phyloP scores from a whole-genome alignment of 2,888 invertebrate species.

The Philereme transversata region DNA sequence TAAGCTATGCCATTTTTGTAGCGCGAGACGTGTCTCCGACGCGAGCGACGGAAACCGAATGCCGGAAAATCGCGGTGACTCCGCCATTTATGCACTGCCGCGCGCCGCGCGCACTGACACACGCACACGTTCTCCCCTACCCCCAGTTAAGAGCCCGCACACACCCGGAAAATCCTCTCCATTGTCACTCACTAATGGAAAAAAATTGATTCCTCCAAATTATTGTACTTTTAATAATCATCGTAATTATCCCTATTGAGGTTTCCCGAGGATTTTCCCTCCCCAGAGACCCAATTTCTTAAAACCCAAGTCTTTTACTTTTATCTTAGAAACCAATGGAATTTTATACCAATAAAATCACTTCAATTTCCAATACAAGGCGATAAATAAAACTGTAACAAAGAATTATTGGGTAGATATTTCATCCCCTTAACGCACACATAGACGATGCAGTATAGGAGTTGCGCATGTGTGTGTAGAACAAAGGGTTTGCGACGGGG shows the following conservation, averaged over 20 bases:
- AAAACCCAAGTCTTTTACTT: conserved; percentile 20
- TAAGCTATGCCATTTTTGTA: conserved; percentile 65
- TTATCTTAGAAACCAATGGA: conserved; percentile 33
- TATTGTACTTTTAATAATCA: conserved; percentile 71
- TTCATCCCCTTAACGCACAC: conserved; percentile 64
- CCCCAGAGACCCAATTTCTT: conserved; percentile 36
- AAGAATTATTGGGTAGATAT: conserved; percentile 70
- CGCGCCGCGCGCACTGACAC: conserved; percentile 43
- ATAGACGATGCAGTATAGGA: conserved; percentile 24
- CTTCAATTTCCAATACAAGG: conserved; percentile 50
- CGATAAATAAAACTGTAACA: conserved; percentile 66
- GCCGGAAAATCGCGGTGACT: conserved; percentile 47
- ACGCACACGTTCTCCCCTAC: conserved; percentile 38
- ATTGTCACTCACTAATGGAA: conserved; percentile 73
- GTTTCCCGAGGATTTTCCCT: conserved; percentile 37
- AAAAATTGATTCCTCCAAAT: conserved; percentile 69
- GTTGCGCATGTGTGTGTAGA: conserved; percentile 67
- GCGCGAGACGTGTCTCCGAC: conserved; percentile 58
- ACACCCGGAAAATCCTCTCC: conserved; percentile 65
- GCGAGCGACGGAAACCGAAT: conserved; percentile 65
- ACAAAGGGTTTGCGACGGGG: conserved; percentile 60
- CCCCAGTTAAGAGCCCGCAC: conserved; percentile 68
- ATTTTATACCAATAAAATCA: conserved; percentile 55
- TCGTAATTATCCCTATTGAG: conserved; percentile 73
- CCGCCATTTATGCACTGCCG: conserved; percentile 59